phyloP scores from a whole-genome alignment of 2,113 vertebrate genomes.

The Phyllopteryx taeniolatus region DNA sequence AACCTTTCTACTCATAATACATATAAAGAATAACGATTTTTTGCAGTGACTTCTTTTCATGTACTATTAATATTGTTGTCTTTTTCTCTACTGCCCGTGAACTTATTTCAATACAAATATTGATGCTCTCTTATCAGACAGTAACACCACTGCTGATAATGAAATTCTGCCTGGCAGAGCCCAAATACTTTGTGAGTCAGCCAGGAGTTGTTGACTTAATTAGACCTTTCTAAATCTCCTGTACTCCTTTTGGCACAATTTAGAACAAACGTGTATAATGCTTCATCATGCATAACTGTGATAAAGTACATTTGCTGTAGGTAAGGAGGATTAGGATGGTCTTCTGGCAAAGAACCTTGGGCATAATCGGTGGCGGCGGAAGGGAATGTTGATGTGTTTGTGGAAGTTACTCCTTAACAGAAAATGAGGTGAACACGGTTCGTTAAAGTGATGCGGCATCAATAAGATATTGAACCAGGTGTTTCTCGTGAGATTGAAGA shows the following conservation, averaged over 20 bases:
- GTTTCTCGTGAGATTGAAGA: conserved; percentile 44
- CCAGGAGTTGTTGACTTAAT: conserved; percentile 59
- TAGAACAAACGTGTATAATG: conserved; percentile 53
- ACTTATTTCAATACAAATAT: not conserved
- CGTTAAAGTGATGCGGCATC: conserved; percentile 44
- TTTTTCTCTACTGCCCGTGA: not conserved
- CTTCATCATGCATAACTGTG: conserved; percentile 54
- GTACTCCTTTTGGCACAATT: conserved; percentile 50
- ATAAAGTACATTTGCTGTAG: conserved; percentile 55
- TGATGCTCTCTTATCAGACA: conserved; percentile 37
- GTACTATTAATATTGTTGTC: too few relatives aligned
- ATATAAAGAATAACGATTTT: not conserved
- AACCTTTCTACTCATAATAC: not conserved
- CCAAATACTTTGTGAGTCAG: conserved; percentile 12
- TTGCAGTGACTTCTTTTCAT: not conserved
- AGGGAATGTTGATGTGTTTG: conserved; percentile 39
- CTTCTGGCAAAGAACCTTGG: conserved; percentile 29
- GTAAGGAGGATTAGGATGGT: conserved; percentile 53
- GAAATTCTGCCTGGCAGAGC: conserved; percentile 22
- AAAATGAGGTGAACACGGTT: conserved; percentile 23
- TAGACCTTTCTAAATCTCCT: conserved; percentile 53
- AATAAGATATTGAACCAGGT: conserved; percentile 52
- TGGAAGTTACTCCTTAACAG: conserved; percentile 16
- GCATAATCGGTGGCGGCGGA: conserved; percentile 12
- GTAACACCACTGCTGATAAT: conserved; percentile 33